Evolutionary conservation across 30 jellyfish, hydroid and myxozoan genomes (phyloP).

Genomic region (Cassiopea andromeda): DNA sequence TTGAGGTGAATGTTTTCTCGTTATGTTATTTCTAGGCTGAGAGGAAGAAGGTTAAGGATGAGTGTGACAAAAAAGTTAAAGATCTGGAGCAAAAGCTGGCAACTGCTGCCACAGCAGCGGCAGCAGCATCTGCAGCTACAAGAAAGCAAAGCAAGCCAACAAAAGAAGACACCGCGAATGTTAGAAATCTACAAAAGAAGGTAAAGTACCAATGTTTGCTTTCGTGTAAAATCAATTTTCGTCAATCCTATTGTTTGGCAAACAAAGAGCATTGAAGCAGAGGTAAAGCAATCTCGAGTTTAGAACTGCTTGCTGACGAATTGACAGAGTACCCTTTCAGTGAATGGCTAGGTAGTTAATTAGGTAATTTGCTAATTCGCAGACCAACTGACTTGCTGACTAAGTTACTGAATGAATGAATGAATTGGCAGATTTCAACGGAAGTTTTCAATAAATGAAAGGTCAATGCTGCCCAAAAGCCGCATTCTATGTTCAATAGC

Average conservation of each 20-base stretch:
- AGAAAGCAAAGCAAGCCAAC: conserved; percentile 24
- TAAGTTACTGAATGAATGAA: no score
- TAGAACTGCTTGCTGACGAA: no score
- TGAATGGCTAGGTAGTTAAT: no score
- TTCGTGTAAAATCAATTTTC: no score
- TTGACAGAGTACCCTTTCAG: no score
- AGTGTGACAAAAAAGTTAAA: conserved; percentile 37
- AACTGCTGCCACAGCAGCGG: conserved; percentile 44
- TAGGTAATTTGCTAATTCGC: no score
- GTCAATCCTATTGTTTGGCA: not conserved
- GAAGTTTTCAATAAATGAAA: no score
- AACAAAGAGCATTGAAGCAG: not conserved
- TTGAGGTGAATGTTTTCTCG: not conserved
- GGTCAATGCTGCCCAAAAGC: no score
- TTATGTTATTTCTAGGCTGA: conserved; percentile 29
- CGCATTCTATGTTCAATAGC: no score
- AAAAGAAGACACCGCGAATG: conserved; percentile 57
- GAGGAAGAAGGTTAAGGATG: conserved; percentile 34
- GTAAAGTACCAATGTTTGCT: not conserved
- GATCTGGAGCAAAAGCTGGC: conserved; percentile 48
- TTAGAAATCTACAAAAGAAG: conserved; percentile 63
- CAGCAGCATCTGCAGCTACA: not conserved
- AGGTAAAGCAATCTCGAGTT: no score
- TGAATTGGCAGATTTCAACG: no score
- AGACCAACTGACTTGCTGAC: no score